Percentiles rank a stretch among this genome's conserved stretches.
These are phyloP conservation scores for Damaliscus lunatus DNA, from an alignment of 2,113 vertebrate genomes.

Conservation along the genomic window DNA sequence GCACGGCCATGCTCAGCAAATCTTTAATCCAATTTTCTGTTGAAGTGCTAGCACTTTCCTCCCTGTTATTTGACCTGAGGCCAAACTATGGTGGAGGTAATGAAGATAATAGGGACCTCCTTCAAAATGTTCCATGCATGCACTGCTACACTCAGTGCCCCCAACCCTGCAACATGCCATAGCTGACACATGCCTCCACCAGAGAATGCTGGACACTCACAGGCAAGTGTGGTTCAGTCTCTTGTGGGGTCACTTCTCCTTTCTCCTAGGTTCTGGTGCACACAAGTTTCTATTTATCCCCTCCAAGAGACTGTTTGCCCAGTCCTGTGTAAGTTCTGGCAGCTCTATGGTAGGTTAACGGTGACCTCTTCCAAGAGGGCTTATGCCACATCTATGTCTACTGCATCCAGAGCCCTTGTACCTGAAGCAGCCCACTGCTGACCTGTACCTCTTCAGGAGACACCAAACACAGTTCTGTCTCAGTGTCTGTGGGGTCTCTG, in stretches of 20 bases:
- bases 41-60: rapidly evolving
- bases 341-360: not conserved
- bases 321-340: not conserved
- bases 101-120: not conserved
- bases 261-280: not conserved
- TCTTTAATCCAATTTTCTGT: not conserved
- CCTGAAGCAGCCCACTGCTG: not conserved
- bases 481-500: not conserved
- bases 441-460: not conserved
- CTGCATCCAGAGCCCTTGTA: not conserved
- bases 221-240: not conserved
- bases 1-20: not conserved
- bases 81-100: not conserved
- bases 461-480: not conserved
- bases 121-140: not conserved
- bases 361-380: not conserved
- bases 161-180: not conserved
- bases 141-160: not conserved
- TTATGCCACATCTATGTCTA: not conserved
- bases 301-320: not conserved
- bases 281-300: not conserved
- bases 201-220: not conserved
- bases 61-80: not conserved
- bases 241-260: not conserved
- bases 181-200: not conserved